Conservation (phyloP, 2,113 vertebrate genomes). For the Sinocyclocheilus grahami region DNA sequence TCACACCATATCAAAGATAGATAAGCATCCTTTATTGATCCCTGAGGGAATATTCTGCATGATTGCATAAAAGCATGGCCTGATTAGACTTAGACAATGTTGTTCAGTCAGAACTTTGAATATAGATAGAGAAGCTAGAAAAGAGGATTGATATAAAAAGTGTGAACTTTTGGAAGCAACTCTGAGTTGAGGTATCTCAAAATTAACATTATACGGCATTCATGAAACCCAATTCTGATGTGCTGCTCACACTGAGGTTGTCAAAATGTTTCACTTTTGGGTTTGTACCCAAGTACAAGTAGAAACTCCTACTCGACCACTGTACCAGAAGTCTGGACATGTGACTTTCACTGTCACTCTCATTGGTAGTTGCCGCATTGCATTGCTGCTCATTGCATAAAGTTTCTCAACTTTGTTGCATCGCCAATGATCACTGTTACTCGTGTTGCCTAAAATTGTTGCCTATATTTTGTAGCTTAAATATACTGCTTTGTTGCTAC, state of each 20-base stretch:
- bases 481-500: neutral
- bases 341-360: neutral
- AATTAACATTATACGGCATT: neutral
- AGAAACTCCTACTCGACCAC: neutral
- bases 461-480: neutral
- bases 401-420: neutral
- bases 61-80: neutral
- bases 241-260: too few species aligned
- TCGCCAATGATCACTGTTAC: neutral
- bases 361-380: neutral
- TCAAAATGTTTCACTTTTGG: neutral
- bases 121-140: neutral
- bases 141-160: neutral
- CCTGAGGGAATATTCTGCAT: neutral
- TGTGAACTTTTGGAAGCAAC: neutral
- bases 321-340: neutral
- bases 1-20: neutral
- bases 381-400: neutral
- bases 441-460: neutral
- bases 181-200: neutral
- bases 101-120: slow-evolving; percentile 4
- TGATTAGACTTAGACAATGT: neutral
- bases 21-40: slow-evolving; percentile 16
- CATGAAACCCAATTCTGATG: neutral
- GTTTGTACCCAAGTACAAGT: neutral